These are phyloP conservation scores for Austrofundulus limnaeus DNA, from an alignment of 2,113 vertebrate genomes.

Conservation along the genomic window DNA sequence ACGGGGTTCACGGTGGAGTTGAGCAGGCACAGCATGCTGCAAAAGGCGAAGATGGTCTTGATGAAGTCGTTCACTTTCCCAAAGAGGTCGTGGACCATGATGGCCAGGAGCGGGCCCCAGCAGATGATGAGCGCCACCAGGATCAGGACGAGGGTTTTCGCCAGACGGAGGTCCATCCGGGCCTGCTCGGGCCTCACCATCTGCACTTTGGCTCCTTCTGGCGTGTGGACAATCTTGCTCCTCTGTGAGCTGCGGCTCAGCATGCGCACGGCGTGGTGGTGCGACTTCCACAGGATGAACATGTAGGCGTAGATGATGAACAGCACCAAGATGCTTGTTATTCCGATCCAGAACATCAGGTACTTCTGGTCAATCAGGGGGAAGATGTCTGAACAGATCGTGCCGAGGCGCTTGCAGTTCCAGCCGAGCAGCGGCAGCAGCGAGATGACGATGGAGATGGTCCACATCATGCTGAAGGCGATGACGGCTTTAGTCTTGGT, in stretches of 20 bases:
- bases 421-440: constrained; percentile 95
- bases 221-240: constrained; percentile 90
- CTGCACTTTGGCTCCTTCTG: constrained; percentile 93
- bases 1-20: constrained; percentile 98
- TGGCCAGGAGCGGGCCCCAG: constrained; percentile 95
- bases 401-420: constrained; percentile 96
- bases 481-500: constrained; percentile 95
- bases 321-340: constrained; percentile 90
- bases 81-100: constrained; percentile 98
- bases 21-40: constrained; percentile 95
- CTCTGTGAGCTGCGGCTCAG: constrained; percentile 94
- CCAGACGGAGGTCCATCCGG: constrained; percentile 96
- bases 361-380: constrained; percentile 95
- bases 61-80: constrained; percentile 95
- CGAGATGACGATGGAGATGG: constrained; percentile 90
- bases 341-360: constrained; percentile 97
- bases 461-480: constrained; percentile 97
- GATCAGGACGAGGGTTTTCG: constrained; percentile 97
- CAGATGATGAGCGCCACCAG: constrained; percentile 96
- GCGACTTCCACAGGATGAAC: constrained; percentile 98
- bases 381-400: constrained; percentile 96
- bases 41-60: constrained; percentile 97
- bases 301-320: constrained; percentile 99
- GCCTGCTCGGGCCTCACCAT: constrained; percentile 92
- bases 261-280: constrained; percentile 96